These are phyloP conservation scores for Corydoras maculifer DNA, from an alignment of 2,113 vertebrate genomes.

Conservation along the genomic window DNA sequence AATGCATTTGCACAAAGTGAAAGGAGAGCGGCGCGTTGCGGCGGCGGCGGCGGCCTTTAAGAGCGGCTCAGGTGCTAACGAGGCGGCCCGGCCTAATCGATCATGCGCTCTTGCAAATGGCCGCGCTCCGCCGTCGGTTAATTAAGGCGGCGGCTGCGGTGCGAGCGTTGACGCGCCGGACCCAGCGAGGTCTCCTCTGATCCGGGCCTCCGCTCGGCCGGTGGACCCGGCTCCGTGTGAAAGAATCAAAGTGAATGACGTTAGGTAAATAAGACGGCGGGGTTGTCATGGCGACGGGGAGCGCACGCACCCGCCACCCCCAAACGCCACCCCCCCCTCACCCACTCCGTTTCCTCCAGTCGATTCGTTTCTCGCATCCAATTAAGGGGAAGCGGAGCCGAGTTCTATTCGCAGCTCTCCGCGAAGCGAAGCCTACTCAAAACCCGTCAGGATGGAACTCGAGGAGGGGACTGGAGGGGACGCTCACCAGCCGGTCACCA, in stretches of 20 bases:
- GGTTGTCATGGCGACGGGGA: conserved; percentile 68
- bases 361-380: conserved; percentile 70
- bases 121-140: not conserved
- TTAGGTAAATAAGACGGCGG: conserved; percentile 71
- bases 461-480: conserved; percentile 53
- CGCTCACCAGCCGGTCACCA: conserved; percentile 13
- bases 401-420: conserved; percentile 68
- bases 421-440: conserved; percentile 63
- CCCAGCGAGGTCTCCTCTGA: conserved; percentile 16
- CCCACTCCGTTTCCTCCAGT: conserved; percentile 54
- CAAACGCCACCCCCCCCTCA: too few species aligned
- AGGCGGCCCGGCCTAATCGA: too few species aligned
- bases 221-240: conserved; percentile 55
- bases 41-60: conserved; percentile 57
- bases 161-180: not conserved
- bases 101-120: not conserved
- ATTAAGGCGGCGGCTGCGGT: conserved; percentile 3
- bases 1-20: conserved; percentile 52
- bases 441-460: conserved; percentile 65
- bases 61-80: conserved; percentile 32
- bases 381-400: conserved; percentile 67
- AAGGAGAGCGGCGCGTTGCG: conserved; percentile 50
- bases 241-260: conserved; percentile 74
- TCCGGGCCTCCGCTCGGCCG: conserved; percentile 44
- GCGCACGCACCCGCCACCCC: conserved; percentile 48